Percentiles rank a stretch among this genome's conserved stretches.
These are phyloP conservation scores for Pinctada fucata DNA, from an alignment of 2,888 invertebrate species.

Conservation along the genomic window DNA sequence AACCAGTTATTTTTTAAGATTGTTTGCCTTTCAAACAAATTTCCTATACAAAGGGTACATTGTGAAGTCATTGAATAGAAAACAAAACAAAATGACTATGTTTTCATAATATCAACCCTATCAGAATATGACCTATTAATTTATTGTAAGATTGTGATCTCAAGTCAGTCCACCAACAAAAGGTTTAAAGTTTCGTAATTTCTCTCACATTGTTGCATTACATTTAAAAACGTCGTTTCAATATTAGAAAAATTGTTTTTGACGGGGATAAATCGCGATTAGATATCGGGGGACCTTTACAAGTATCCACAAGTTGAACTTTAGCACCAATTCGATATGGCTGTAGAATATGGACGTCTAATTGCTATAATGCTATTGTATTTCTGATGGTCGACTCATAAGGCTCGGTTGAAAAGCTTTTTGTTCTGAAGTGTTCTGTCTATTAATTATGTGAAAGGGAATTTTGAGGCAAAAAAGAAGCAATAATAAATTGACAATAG, in stretches of 20 bases:
- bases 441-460: constrained; percentile 49
- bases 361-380: constrained; percentile 37
- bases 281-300: constrained; percentile 15
- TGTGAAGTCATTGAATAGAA: background rate
- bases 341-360: constrained; percentile 8
- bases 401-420: constrained; percentile 29
- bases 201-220: constrained; percentile 21
- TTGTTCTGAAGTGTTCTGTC: constrained; percentile 43
- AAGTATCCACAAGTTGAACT: constrained; percentile 37
- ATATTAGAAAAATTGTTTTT: constrained; percentile 18
- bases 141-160: background rate
- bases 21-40: background rate
- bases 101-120: background rate
- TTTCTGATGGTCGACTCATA: constrained; percentile 36
- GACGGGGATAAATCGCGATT: constrained; percentile 27
- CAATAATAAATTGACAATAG: constrained; percentile 49
- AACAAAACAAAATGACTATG: constrained; percentile 14
- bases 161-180: constrained; percentile 8
- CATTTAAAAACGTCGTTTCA: constrained; percentile 3
- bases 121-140: background rate
- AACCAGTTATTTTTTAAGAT: constrained; percentile 3
- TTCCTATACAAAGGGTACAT: background rate
- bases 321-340: constrained; percentile 21
- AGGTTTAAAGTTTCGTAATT: constrained; percentile 21
- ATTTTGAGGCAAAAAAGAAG: constrained; percentile 40